phyloP scores from a whole-genome alignment of 2,888 invertebrate genomes.

The Elmis aenea region DNA sequence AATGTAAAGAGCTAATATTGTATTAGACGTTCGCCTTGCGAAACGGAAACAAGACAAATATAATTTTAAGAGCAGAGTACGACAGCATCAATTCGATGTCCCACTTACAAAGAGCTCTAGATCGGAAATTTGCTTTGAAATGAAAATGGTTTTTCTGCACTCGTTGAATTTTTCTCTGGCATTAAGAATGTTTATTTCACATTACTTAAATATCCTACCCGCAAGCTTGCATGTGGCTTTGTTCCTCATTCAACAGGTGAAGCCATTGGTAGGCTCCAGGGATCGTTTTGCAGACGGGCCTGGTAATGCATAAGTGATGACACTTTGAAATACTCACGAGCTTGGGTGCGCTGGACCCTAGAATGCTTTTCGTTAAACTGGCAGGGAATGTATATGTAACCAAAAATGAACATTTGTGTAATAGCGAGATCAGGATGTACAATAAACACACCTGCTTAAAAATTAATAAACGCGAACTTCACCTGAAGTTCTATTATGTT shows the following conservation, averaged over 20 bases:
- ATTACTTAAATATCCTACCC: slow-evolving; percentile 16
- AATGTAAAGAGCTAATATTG: slow-evolving; percentile 25
- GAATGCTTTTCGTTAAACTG: slow-evolving; percentile 19
- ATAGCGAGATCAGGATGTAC: too few species aligned
- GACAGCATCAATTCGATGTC: slow-evolving; percentile 22
- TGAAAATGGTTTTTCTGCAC: slow-evolving; percentile 11
- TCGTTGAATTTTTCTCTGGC: too few species aligned
- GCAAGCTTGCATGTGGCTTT: slow-evolving; percentile 15
- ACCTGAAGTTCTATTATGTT: too few species aligned
- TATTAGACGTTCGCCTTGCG: slow-evolving; percentile 24
- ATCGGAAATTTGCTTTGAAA: too few species aligned
- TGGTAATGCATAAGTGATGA: slow-evolving; percentile 61
- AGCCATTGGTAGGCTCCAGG: slow-evolving; percentile 45
- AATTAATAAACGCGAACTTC: too few species aligned
- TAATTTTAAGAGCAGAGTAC: slow-evolving; percentile 22
- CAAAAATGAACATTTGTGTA: too few species aligned
- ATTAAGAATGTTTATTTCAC: slow-evolving; percentile 1
- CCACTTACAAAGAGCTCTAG: too few species aligned
- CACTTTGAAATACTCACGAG: slow-evolving; percentile 45
- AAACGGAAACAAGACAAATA: slow-evolving; percentile 17
- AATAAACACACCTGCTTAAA: too few species aligned
- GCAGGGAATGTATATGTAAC: too few species aligned
- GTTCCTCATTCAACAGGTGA: slow-evolving; percentile 41
- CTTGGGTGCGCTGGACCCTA: slow-evolving; percentile 19
- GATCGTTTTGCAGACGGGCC: slow-evolving; percentile 52